Evolutionary conservation across 1,140 invertebrate genomes (phyloP).

Genomic region (Zaprionus taronus): DNA sequence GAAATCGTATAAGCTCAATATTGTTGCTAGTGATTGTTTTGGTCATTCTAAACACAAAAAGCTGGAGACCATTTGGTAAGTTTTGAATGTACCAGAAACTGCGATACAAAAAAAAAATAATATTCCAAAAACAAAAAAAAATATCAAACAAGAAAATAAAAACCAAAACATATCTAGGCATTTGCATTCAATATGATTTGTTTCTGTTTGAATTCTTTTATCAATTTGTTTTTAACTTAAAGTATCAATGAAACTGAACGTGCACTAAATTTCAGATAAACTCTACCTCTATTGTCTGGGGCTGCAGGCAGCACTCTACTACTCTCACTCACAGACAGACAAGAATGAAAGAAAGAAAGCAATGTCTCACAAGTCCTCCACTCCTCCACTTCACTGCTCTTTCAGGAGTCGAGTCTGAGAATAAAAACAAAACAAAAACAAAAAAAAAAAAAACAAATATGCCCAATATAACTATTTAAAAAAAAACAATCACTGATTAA

Average conservation of each 20-base stretch:
- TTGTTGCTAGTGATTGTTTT: conserved; percentile 84
- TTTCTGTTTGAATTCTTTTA: conserved; percentile 63
- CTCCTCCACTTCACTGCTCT: conserved; percentile 51
- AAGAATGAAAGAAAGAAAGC: conserved; percentile 66
- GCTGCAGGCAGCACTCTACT: conserved; percentile 78
- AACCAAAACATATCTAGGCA: conserved; percentile 79
- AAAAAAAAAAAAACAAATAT: conserved; percentile 17
- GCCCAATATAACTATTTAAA: conserved; percentile 10
- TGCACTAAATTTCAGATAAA: conserved; percentile 84
- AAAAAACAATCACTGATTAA: conserved; percentile 12
- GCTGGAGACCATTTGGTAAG: conserved; percentile 84
- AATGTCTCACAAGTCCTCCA: conserved; percentile 68
- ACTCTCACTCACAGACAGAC: conserved; percentile 79
- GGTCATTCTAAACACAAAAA: conserved; percentile 84
- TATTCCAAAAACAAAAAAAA: conserved; percentile 44
- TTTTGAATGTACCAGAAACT: conserved; percentile 82
- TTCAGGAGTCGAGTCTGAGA: conserved; percentile 61
- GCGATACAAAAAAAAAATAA: conserved; percentile 55
- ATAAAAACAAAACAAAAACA: conserved; percentile 46
- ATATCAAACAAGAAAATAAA: conserved; percentile 65
- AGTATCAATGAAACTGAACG: conserved; percentile 80
- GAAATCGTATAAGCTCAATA: conserved; percentile 84
- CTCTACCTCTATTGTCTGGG: conserved; percentile 83
- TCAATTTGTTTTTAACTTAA: conserved; percentile 45
- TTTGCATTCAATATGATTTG: conserved; percentile 78